Evolutionary conservation across 1,140 invertebrate species (phyloP).

Genomic region (Cyphomyrmex costatus): DNA sequence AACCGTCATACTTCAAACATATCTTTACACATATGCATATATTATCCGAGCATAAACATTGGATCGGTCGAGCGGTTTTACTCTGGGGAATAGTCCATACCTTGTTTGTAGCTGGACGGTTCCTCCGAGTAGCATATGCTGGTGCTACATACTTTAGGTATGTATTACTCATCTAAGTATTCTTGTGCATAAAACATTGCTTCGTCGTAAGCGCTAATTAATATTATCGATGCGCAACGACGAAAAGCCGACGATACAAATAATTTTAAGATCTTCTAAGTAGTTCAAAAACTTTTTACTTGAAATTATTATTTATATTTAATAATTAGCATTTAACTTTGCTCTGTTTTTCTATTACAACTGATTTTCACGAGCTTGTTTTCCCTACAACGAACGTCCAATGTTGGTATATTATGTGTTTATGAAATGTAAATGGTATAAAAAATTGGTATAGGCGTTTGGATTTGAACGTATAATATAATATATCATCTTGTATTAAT

Average conservation of each 20-base stretch:
- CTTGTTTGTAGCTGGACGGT: background rate
- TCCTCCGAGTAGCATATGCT: background rate
- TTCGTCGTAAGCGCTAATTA: slow-evolving; percentile 1
- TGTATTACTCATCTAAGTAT: slow-evolving; percentile 32
- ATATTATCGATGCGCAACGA: slow-evolving; percentile 29
- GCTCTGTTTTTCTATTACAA: background rate
- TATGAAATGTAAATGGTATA: too few species aligned
- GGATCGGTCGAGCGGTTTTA: slow-evolving; percentile 60
- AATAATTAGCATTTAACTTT: background rate
- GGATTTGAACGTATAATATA: too few species aligned
- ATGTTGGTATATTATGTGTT: too few species aligned
- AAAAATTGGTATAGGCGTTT: too few species aligned
- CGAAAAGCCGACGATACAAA: background rate
- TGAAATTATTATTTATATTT: background rate
- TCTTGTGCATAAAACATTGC: background rate
- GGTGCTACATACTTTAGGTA: slow-evolving; percentile 35
- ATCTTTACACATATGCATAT: slow-evolving; percentile 58
- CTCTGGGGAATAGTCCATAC: slow-evolving; percentile 44
- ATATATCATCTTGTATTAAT: background rate
- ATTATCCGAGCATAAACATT: slow-evolving; percentile 65
- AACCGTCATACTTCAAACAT: slow-evolving; percentile 48
- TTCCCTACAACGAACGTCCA: too few species aligned
- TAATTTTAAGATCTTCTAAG: background rate
- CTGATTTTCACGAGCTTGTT: background rate
- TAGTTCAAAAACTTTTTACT: background rate